Evolutionary conservation across 2,888 invertebrate species (phyloP).

Genomic region (Drosophila parthenogenetica): DNA sequence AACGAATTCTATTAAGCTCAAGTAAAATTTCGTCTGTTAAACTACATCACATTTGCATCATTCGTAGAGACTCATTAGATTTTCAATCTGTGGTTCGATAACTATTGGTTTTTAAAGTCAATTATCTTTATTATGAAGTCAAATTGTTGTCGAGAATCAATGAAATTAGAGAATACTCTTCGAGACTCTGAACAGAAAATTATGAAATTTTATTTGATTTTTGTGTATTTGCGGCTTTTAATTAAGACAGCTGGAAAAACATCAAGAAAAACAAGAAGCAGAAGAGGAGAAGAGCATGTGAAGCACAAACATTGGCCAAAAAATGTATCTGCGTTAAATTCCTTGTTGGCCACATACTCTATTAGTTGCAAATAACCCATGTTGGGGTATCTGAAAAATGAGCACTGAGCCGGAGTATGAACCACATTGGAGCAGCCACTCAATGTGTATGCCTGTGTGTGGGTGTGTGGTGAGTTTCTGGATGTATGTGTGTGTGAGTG

Average conservation of each 20-base stretch:
- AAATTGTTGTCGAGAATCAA: constrained; percentile 11
- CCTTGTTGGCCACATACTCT: constrained; percentile 66
- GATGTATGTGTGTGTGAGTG: constrained; percentile 19
- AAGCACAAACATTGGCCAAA: constrained; percentile 40
- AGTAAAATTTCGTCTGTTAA: no score
- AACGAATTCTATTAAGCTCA: no score
- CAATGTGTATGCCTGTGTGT: neutral
- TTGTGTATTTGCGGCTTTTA: constrained; percentile 14
- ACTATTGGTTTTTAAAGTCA: neutral
- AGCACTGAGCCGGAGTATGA: constrained; percentile 39
- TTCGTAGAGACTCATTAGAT: no score
- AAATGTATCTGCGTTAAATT: constrained; percentile 67
- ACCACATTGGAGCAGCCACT: constrained; percentile 1
- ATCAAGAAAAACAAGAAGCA: neutral
- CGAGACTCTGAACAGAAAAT: neutral
- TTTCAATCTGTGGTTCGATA: neutral
- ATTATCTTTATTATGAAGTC: constrained; percentile 6
- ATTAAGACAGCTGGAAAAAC: constrained; percentile 4
- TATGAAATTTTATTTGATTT: constrained; percentile 20
- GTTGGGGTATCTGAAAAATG: constrained; percentile 73
- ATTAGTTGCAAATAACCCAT: constrained; percentile 73
- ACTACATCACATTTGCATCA: no score
- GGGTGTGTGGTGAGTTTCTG: constrained; percentile 37
- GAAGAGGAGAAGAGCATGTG: constrained; percentile 12
- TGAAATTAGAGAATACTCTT: neutral